These are phyloP conservation scores for Tinea trinotella DNA, from an alignment of 2,888 invertebrate species.

Conservation along the genomic window DNA sequence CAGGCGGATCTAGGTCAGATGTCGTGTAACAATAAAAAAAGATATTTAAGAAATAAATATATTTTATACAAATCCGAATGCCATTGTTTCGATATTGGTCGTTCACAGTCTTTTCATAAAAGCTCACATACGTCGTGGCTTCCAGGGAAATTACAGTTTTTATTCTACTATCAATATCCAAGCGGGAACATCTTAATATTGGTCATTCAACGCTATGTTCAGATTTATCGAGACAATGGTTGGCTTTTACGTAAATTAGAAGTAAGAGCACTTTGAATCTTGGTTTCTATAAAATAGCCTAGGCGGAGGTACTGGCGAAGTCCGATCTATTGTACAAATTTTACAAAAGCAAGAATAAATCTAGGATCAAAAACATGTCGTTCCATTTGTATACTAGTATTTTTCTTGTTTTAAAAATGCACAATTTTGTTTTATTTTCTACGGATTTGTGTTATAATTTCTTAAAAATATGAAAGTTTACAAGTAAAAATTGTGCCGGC, in stretches of 20 bases:
- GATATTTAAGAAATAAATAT: no score
- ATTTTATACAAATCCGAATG: no score
- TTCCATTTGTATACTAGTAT: neutral
- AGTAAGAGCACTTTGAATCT: neutral
- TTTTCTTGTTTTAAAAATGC: no score
- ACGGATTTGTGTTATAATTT: neutral
- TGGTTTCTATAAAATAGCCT: no score
- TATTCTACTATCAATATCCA: neutral
- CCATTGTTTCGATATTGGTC: no score
- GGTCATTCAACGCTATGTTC: constrained; percentile 37
- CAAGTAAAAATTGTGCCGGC: neutral
- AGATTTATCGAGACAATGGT: constrained; percentile 49
- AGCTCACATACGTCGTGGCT: constrained; percentile 3
- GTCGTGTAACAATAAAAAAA: no score
- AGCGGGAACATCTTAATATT: constrained; percentile 25
- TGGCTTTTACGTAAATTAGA: constrained; percentile 49
- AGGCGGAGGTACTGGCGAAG: neutral
- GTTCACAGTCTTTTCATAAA: neutral
- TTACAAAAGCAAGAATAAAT: neutral
- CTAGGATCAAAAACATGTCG: neutral
- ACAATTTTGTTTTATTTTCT: neutral
- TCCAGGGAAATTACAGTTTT: constrained; percentile 1
- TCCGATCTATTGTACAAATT: neutral
- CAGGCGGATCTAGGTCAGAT: no score
- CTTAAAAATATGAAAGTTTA: neutral